phyloP scores from a whole-genome alignment of 2,113 vertebrate species.

The Grammomys dolichurus region DNA sequence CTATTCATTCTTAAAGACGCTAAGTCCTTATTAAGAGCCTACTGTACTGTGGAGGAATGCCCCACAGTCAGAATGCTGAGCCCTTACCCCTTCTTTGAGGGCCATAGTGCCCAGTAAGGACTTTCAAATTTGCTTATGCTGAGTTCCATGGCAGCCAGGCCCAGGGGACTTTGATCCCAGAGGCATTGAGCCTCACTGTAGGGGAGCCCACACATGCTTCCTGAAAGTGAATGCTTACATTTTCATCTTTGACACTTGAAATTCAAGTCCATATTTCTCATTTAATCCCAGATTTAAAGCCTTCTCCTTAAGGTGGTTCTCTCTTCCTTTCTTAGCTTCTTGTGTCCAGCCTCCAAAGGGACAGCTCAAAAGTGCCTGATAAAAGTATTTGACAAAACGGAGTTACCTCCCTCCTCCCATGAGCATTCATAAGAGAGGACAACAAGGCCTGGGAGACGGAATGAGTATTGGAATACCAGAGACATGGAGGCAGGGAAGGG shows the following conservation, averaged over 20 bases:
- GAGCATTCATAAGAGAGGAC: background rate
- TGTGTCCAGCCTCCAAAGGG: background rate
- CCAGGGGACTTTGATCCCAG: background rate
- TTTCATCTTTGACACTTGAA: background rate
- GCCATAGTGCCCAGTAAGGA: background rate
- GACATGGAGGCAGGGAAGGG: background rate
- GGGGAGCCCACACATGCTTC: background rate
- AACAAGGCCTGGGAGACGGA: background rate
- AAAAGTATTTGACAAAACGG: background rate
- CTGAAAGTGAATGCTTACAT: background rate
- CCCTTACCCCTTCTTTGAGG: background rate
- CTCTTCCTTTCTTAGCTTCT: background rate
- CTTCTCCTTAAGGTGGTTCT: background rate
- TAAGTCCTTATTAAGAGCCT: background rate
- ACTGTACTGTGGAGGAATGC: background rate
- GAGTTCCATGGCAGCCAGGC: background rate
- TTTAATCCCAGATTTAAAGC: background rate
- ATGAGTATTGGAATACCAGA: background rate
- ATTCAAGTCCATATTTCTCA: background rate
- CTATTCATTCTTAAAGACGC: background rate
- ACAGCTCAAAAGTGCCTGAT: background rate
- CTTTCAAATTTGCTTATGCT: background rate
- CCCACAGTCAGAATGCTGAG: background rate
- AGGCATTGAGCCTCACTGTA: background rate
- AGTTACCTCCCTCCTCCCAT: background rate